Evolutionary conservation across 2,888 invertebrate genomes (phyloP).

Genomic region (Calameuta idolon): DNA sequence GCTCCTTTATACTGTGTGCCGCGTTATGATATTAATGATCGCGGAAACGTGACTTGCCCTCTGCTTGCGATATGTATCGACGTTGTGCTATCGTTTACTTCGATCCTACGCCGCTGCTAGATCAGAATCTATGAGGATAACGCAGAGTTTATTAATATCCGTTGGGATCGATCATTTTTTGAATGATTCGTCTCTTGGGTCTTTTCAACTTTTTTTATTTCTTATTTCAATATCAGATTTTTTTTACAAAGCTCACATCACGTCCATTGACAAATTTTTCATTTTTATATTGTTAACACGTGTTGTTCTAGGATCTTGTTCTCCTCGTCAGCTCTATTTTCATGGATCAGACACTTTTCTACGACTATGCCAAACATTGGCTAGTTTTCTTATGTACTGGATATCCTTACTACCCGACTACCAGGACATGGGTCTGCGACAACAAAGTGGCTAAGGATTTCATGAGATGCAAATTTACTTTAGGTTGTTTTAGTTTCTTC

Average conservation of each 20-base stretch:
- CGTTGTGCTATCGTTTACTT: neutral
- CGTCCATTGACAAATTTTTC: no score
- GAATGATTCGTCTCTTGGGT: neutral
- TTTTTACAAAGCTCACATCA: no score
- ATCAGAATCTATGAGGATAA: neutral
- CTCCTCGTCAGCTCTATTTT: constrained; percentile 14
- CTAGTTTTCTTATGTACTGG: constrained; percentile 26
- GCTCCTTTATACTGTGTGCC: neutral
- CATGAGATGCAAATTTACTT: constrained; percentile 20
- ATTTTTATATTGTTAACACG: constrained; percentile 20
- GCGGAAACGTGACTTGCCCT: neutral
- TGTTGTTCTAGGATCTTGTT: constrained; percentile 21
- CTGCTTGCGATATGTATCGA: neutral
- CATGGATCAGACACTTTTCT: constrained; percentile 37
- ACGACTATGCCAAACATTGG: constrained; percentile 26
- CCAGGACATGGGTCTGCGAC: constrained; percentile 30
- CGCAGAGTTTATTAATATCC: neutral
- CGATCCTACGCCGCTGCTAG: neutral
- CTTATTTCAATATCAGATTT: no score
- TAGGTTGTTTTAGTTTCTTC: constrained; percentile 24
- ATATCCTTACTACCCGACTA: constrained; percentile 27
- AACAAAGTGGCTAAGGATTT: constrained; percentile 32
- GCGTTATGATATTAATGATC: neutral
- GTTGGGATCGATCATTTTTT: neutral
- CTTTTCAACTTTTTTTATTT: neutral